Base-by-base conservation (phyloP, 2,113 vertebrate genomes). In the Lampris incognitus region DNA sequence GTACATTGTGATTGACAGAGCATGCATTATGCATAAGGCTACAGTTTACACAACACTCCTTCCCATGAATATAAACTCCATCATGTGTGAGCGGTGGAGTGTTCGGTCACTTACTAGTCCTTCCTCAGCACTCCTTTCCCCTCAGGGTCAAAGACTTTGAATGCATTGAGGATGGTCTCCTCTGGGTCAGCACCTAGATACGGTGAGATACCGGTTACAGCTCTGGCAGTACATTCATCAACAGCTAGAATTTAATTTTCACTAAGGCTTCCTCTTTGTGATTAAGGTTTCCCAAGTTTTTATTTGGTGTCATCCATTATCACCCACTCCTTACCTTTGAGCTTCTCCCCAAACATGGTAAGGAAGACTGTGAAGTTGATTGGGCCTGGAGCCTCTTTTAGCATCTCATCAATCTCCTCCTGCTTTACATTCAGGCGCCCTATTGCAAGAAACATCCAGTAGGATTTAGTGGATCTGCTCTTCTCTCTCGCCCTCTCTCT, bases 261-360 rank as follows among this genome's bases (percentile, higher is more conserved):
- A 39, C 24, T 39, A 8, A 0, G 1, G 7, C 42, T 59, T 61
- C 36, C 6, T 6, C 44, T 1, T 46, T 46, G 7, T 9, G 46
- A 48, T 40, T 6, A 24, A 4, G 8, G 2, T 2, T 11, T n/a
- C 36, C 11, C 24, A 24, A 24, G 24, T 24, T 24, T 24, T 24
- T 54, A 40, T 41, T 3, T 10, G 13, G 40, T 10, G 0, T 2
- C n/a, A 1, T 1, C 9, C 48, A 36, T 36, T 79, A 11, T 38
- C 48, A 37, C 37, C 58, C 2, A 5, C 9, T 6, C 38, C 86
- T 58, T 66, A 97, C 97, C 97, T 90, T 98, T 98, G 11, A 98
- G 96, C 74, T 98, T 98, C 92, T 98, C 97, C 40, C 97, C 97
- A 9, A 99, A 99, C 97, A 99, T 99, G 4, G 96, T 97, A 81